Base-by-base conservation (phyloP, 2,797 vertebrate genomes). In the Paramormyrops hopkinsi region DNA sequence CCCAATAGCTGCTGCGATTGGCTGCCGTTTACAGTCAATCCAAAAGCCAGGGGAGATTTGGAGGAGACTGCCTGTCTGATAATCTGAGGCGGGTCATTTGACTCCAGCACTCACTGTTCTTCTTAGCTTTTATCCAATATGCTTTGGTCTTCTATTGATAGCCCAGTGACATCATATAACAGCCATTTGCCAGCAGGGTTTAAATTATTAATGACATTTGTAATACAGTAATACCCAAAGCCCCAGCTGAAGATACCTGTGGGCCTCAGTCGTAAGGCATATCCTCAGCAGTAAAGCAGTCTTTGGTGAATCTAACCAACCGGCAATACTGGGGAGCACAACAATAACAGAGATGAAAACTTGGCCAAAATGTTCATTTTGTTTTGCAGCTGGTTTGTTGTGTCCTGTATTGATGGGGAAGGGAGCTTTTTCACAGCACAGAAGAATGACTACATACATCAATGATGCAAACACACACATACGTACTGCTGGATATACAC, bases 131-230 rank as follows among this genome's bases (percentile, higher is more conserved):
- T 29, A 25, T 73, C 44, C 88, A 82, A 44, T 82, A 88, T 51
- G 9, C 46, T 69, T n/a, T 14, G 29, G 25, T 89, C 89, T 91
- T 89, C 90, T 90, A 91, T 92, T 90, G 88, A 90, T 88, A 90
- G 91, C 88, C 69, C 62, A 29, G 84, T 89, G 33, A 87, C 84
- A 83, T 89, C 92, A 91, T 89, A 87, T 88, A 90, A 90, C 87
- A 91, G 88, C 89, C 88, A 88, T 86, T 86, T 89, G 62, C 90
- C 91, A 91, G 83, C 44, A 90, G 90, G 88, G 82, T 90, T 91
- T 92, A 88, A 92, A 92, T 92, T 90, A 92, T 91, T 91, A 82
- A 91, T 89, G 92, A 91, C 89, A 92, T 89, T 82, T 90, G 90
- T 91, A 89, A 54, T 65, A 82, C 46, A 19, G 91, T 91, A 93